These are phyloP conservation scores for Pyrrhosoma nymphula DNA, from an alignment of 2,888 invertebrate species.

Conservation along the genomic window DNA sequence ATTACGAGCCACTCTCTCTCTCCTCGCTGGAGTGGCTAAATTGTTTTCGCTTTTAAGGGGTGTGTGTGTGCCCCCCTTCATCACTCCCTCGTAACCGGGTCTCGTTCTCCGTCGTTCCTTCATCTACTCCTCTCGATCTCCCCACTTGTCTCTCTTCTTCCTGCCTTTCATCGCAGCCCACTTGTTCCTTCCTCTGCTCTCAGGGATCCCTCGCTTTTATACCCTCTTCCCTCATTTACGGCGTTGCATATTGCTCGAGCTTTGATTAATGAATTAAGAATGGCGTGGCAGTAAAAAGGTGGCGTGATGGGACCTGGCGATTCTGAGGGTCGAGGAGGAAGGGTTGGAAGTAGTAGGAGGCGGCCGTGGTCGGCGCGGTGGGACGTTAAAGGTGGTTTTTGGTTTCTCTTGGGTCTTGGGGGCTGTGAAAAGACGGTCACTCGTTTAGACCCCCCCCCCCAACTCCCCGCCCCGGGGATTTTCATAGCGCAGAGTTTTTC, in stretches of 20 bases:
- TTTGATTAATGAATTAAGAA: conserved; percentile 57
- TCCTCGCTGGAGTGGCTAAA: background rate
- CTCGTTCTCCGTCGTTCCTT: background rate
- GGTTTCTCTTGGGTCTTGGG: background rate
- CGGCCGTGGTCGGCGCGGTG: background rate
- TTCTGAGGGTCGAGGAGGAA: background rate
- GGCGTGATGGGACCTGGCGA: conserved; percentile 1
- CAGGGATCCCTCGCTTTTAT: background rate
- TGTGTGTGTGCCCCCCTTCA: too few relatives aligned
- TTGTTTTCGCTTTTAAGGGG: background rate
- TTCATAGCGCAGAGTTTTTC: background rate
- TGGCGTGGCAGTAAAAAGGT: background rate
- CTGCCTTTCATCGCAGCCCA: too few relatives aligned
- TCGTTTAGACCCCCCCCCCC: background rate
- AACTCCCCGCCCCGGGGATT: background rate
- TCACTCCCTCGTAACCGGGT: background rate
- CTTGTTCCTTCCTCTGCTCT: background rate
- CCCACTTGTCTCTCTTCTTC: background rate
- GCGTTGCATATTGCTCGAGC: conserved; percentile 28
- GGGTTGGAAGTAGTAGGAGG: background rate
- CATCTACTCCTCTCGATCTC: background rate
- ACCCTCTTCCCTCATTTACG: conserved; percentile 35
- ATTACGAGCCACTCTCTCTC: background rate
- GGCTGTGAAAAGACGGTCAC: background rate
- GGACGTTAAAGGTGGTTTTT: background rate